A percentile compares a stretch with the other conserved stretches of the same genome.
Evolutionary conservation across 2,113 vertebrate genomes (phyloP).

Genomic region (Symphodus melops): DNA sequence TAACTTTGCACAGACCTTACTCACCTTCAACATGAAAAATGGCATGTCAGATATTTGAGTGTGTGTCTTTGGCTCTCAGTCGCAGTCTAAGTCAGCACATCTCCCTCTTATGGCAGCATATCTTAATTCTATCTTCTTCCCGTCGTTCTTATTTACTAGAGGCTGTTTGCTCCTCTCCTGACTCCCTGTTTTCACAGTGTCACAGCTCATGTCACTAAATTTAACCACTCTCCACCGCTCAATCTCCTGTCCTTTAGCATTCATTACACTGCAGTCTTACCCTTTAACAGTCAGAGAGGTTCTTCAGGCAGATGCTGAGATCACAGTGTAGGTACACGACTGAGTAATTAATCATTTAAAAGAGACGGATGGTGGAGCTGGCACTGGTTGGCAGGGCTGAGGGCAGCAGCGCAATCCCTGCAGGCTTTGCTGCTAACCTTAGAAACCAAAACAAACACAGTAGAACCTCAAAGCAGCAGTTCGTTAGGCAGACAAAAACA

Average conservation of each 20-base stretch:
- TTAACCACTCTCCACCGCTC: constrained; percentile 52
- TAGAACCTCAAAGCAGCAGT: not conserved
- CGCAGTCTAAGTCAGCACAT: not conserved
- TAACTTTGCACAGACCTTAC: constrained; percentile 37
- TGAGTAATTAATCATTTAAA: constrained; percentile 87
- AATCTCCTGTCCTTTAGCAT: constrained; percentile 38
- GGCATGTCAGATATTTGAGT: constrained; percentile 21
- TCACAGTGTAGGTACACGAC: constrained; percentile 84
- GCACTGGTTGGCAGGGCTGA: constrained; percentile 67
- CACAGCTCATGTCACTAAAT: constrained; percentile 50
- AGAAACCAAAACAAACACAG: constrained; percentile 40
- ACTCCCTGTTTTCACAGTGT: constrained; percentile 42
- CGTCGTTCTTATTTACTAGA: constrained; percentile 28
- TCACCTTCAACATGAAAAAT: constrained; percentile 14
- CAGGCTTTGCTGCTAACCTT: constrained; percentile 68
- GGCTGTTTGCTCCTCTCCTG: constrained; percentile 22
- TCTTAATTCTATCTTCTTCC: constrained; percentile 1
- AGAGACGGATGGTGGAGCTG: constrained; percentile 85
- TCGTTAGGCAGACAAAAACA: not conserved
- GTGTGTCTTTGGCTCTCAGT: constrained; percentile 7
- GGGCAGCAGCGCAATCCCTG: constrained; percentile 75
- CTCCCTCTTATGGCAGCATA: not conserved
- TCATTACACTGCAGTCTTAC: constrained; percentile 61
- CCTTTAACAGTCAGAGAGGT: constrained; percentile 74
- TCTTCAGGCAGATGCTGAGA: constrained; percentile 78